Base-by-base conservation (phyloP, 2,888 invertebrate species). In the Mongoloraphidia duomilia region DNA sequence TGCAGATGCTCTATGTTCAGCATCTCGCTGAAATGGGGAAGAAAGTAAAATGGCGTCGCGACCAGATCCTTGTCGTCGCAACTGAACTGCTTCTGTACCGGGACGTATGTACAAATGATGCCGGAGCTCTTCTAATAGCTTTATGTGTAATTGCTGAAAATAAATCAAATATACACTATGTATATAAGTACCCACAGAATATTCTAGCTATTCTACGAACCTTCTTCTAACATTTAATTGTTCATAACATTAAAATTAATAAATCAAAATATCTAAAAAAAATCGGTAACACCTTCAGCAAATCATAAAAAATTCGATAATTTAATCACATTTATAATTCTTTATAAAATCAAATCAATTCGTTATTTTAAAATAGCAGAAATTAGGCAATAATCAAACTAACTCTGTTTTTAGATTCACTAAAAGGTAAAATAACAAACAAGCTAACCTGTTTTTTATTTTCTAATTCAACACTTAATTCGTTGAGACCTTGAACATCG, bases 401-500 rank as follows among this genome's bases (percentile, higher is more conserved):
- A 17, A 3, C 17, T 17, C 17, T 4, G 17, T 17, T 17, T 17
- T 17, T 17, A 17, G 2, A 17, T 17, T 17, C 17, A 17, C 17
- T 17, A 17, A 17, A 17, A 17, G 17, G 17, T 17, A 2, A 17
- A 26, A 26, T 6, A 26, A 26, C 5, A 6, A 26, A 26, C 26
- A 26, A 6, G 26, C 38, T 53, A 62, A 77, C 73, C 73, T 79
- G 76, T 65, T 78, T 78, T 58, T 78, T 79, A 45, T 71, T 63
- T 56, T 86, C 79, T 44, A 94, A 66, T 58, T 92, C 90, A 41
- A 72, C 71, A 49, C 84, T 77, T 5, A 93, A 75, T 61, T 92
- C 85, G 53, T 82, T 75, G 33, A 95, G 70, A 5, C 89, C 94
- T 60, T 89, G 88, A 0, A 94, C 88, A 49, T 82, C 84, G 48